Percentiles rank a stretch among this genome's conserved stretches.
These are phyloP conservation scores for Hipposideros larvatus DNA, from an alignment of 2,797 vertebrate genomes.

Conservation along the genomic window DNA sequence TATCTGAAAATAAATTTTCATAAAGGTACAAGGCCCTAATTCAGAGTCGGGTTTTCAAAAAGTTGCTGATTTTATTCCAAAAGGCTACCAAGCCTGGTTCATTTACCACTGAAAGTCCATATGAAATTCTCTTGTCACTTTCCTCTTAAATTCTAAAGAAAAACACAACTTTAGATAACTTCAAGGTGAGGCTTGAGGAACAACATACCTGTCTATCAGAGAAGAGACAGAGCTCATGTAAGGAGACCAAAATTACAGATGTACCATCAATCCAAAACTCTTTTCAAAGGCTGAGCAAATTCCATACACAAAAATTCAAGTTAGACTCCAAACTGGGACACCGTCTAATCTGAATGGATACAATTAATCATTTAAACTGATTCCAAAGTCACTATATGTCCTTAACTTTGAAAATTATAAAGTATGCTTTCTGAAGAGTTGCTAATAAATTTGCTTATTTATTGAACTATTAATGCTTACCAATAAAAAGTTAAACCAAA, in stretches of 20 bases:
- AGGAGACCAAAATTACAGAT: not conserved
- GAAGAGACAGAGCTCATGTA: not conserved
- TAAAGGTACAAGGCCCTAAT: not conserved
- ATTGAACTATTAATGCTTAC: constrained; percentile 10
- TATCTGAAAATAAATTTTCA: constrained; percentile 60
- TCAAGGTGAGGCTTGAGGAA: not conserved
- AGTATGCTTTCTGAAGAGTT: constrained; percentile 11
- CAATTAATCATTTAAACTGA: constrained; percentile 12
- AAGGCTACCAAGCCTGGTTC: not conserved
- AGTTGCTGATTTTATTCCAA: constrained; percentile 37
- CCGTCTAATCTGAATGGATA: not conserved
- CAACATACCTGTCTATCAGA: not conserved
- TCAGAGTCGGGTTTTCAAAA: not conserved
- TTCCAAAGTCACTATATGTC: constrained; percentile 28
- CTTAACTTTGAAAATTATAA: constrained; percentile 44
- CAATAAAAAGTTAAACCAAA: constrained; percentile 29
- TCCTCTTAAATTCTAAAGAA: constrained; percentile 37
- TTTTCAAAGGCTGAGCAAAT: constrained; percentile 38
- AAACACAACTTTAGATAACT: constrained; percentile 26
- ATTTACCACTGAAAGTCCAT: not conserved
- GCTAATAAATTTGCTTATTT: constrained; percentile 52
- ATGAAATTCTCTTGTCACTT: not conserved
- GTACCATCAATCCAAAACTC: not conserved
- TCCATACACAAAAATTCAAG: constrained; percentile 38
- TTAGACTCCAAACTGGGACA: not conserved